A percentile compares a stretch with the other conserved stretches of the same genome.
These are phyloP conservation scores for Syrphus vitripennis DNA, from an alignment of 2,888 invertebrate genomes.

Conservation along the genomic window DNA sequence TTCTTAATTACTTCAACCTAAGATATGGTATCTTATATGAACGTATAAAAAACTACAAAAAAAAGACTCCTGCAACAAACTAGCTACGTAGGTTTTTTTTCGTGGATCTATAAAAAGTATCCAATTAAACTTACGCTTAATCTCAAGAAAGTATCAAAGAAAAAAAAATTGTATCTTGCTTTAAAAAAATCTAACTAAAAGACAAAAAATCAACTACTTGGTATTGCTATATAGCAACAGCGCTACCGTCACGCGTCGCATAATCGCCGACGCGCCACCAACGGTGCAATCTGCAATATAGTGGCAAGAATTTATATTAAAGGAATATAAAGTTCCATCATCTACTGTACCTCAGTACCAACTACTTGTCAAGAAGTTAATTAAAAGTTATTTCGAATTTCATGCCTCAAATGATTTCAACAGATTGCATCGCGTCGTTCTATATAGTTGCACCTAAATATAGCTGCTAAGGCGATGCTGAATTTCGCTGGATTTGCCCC, in stretches of 20 bases:
- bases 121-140: conserved; percentile 41
- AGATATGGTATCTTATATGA: not conserved
- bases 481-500: conserved; percentile 11
- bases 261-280: too few relatives aligned
- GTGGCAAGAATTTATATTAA: not conserved
- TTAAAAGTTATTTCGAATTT: conserved; percentile 71
- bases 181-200: not conserved
- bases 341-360: not conserved
- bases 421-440: conserved; percentile 60
- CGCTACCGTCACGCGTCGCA: not conserved
- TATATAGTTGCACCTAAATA: not conserved
- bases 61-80: not conserved
- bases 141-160: not conserved
- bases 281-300: conserved; percentile 20
- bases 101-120: conserved; percentile 18
- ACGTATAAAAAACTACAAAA: not conserved
- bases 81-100: conserved; percentile 7
- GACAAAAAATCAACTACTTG: conserved; percentile 8
- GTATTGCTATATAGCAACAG: not conserved
- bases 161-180: not conserved
- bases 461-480: not conserved
- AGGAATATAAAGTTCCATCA: conserved; percentile 50
- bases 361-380: conserved; percentile 71
- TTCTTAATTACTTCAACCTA: not conserved
- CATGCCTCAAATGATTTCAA: conserved; percentile 66